Conservation (phyloP, 1,140 invertebrate species). For the Battus philenor region DNA sequence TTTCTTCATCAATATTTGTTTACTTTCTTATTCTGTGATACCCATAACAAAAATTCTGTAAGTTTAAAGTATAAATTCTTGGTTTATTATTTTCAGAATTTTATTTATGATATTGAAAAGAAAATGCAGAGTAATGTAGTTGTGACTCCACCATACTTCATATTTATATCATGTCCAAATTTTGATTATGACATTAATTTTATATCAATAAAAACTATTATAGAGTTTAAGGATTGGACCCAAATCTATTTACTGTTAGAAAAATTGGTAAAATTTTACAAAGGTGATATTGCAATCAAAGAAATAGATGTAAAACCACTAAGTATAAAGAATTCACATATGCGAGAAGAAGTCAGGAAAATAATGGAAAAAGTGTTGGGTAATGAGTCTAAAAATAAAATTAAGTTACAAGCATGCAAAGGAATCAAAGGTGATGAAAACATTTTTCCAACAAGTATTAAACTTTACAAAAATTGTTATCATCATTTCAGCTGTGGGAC, state of each 20-base stretch:
- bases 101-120: slow-evolving; percentile 23
- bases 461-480: neutral
- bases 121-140: slow-evolving; percentile 29
- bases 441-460: no score
- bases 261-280: slow-evolving; percentile 68
- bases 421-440: slow-evolving; percentile 58
- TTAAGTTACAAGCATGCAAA: no score
- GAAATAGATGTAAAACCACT: slow-evolving; percentile 17
- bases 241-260: slow-evolving; percentile 73
- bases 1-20: no score
- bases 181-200: slow-evolving; percentile 77
- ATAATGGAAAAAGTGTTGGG: slow-evolving; percentile 46
- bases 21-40: no score
- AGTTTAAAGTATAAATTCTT: no score
- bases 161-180: slow-evolving; percentile 78
- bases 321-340: slow-evolving; percentile 18
- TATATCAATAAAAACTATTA: slow-evolving; percentile 71
- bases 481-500: no score
- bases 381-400: slow-evolving; percentile 20
- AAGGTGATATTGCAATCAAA: slow-evolving; percentile 33
- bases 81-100: slow-evolving; percentile 22
- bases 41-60: no score
- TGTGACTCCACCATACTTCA: slow-evolving; percentile 76
- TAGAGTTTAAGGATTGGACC: slow-evolving; percentile 80
- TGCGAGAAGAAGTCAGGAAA: slow-evolving; percentile 38